Conservation (phyloP, 2,113 vertebrate genomes). For the Zosterops japonicus region DNA sequence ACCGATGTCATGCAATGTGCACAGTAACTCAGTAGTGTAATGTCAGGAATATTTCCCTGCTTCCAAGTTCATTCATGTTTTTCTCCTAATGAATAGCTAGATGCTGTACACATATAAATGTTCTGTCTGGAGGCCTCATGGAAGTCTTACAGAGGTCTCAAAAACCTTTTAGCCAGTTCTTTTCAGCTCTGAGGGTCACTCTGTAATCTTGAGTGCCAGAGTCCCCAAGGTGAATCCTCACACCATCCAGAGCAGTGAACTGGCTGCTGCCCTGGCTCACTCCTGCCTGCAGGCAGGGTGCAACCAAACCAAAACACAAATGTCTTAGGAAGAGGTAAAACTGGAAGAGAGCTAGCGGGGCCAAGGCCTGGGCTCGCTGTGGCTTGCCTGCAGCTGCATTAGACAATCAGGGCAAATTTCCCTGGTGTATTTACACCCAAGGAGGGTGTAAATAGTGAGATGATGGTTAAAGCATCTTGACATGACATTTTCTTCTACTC, state of each 20-base stretch:
- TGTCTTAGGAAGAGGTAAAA: background rate
- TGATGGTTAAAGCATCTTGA: background rate
- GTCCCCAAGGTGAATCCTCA: fast-evolving
- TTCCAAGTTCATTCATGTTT: background rate
- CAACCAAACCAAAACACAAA: background rate
- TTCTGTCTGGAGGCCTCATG: background rate
- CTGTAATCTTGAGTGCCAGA: fast-evolving
- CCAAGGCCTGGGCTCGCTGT: fast-evolving
- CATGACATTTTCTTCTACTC: background rate
- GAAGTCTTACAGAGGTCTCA: background rate
- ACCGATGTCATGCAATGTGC: background rate
- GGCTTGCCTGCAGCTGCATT: fast-evolving
- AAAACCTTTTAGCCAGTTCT: background rate
- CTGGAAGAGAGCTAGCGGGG: fast-evolving
- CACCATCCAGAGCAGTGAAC: background rate
- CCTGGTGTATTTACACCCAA: background rate
- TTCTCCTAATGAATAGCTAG: background rate
- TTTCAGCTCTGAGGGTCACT: background rate
- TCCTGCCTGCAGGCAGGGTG: fast-evolving
- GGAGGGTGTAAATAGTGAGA: background rate
- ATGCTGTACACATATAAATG: background rate
- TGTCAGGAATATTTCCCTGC: background rate
- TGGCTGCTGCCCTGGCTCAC: background rate
- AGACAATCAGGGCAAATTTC: background rate
- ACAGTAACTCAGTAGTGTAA: background rate